Percentiles rank a stretch among this genome's conserved stretches.
These are phyloP conservation scores for Nasonia longicornis DNA, from an alignment of 1,140 invertebrate species.

Conservation along the genomic window DNA sequence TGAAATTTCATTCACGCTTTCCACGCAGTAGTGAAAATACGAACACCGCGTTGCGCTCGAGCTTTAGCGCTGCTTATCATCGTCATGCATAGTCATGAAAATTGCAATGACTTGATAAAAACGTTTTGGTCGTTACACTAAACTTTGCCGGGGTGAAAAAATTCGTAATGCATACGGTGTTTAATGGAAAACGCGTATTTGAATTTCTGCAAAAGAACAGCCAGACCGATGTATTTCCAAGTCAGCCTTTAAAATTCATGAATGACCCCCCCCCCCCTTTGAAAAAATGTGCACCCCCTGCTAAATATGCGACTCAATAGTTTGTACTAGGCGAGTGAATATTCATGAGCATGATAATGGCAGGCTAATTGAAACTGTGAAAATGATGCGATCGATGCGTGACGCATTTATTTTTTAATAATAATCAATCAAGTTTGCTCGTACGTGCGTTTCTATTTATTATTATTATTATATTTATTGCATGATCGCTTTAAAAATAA, in stretches of 20 bases:
- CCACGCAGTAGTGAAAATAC: too few species aligned
- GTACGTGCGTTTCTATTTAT: neutral
- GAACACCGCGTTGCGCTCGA: too few species aligned
- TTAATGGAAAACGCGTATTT: neutral
- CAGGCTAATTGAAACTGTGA: neutral
- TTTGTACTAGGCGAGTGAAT: neutral
- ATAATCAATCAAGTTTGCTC: conserved; percentile 4
- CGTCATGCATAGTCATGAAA: neutral
- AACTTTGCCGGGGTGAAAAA: neutral
- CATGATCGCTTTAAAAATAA: too few species aligned
- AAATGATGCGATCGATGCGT: neutral
- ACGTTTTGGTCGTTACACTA: neutral
- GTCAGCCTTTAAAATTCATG: neutral
- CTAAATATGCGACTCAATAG: neutral
- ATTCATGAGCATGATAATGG: neutral
- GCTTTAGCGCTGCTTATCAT: too few species aligned
- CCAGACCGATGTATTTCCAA: neutral
- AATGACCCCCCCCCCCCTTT: neutral
- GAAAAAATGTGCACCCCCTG: neutral
- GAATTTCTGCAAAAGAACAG: neutral
- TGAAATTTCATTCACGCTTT: too few species aligned
- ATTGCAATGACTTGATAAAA: neutral
- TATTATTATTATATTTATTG: too few species aligned
- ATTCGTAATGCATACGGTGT: neutral
- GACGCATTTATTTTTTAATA: conserved; percentile 40